phyloP scores from a whole-genome alignment of 2,113 vertebrate genomes.

The Ciconia boyciana region DNA sequence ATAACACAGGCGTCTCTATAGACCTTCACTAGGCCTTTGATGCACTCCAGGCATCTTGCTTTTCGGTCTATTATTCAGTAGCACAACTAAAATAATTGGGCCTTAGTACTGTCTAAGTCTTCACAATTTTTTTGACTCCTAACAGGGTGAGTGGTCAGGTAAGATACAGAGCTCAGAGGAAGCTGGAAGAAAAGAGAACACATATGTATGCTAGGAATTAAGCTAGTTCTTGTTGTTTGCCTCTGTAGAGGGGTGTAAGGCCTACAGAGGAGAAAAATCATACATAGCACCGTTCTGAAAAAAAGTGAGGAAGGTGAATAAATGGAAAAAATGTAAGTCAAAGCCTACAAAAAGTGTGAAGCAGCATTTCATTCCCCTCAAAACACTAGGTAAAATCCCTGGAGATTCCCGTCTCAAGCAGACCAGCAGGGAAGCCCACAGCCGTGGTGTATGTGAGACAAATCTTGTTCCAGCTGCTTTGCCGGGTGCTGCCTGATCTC shows the following conservation, averaged over 20 bases:
- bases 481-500: background rate
- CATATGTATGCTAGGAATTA: background rate
- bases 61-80: background rate
- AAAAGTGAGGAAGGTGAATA: background rate
- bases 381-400: background rate
- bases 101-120: background rate
- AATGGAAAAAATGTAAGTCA: background rate
- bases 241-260: background rate
- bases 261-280: background rate
- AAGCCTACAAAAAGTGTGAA: background rate
- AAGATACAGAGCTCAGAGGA: background rate
- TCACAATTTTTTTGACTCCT: background rate
- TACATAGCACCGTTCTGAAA: background rate
- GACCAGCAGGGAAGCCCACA: background rate
- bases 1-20: background rate
- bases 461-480: background rate
- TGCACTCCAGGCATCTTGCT: constrained; percentile 39
- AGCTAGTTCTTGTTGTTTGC: background rate
- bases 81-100: constrained; percentile 26
- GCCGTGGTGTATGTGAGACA: background rate
- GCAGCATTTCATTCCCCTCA: background rate
- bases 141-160: constrained; percentile 11
- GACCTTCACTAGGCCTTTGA: constrained; percentile 46
- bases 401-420: background rate
- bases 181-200: background rate